Evolutionary conservation across 35 echinoderm and acorn worm species (phyloP).

Genomic region (Diadema setosum): DNA sequence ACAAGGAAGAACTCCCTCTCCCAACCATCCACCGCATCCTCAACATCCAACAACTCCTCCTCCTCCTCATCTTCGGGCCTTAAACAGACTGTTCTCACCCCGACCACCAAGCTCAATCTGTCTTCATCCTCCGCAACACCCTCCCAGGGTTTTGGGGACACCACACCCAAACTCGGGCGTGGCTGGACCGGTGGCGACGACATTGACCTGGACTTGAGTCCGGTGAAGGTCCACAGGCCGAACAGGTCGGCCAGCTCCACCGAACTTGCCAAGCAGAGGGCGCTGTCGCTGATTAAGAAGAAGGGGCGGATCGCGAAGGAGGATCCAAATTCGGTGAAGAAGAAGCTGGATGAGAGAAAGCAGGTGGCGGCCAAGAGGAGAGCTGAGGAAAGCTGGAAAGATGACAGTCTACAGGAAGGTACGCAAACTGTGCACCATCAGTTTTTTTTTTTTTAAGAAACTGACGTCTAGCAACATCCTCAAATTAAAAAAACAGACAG

Average conservation of each 20-base stretch:
- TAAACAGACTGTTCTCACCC: too few relatives aligned
- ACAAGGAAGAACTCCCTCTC: neutral
- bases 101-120: neutral
- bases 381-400: slow-evolving; percentile 41
- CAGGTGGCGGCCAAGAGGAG: slow-evolving; percentile 50
- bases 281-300: slow-evolving; percentile 33
- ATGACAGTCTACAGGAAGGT: neutral
- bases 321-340: slow-evolving; percentile 65
- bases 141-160: neutral
- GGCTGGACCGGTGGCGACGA: neutral
- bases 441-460: too few relatives aligned
- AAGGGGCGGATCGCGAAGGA: slow-evolving; percentile 71
- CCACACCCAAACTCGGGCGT: neutral
- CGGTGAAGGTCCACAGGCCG: neutral
- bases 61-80: too few relatives aligned
- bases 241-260: neutral
- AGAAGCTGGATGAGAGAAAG: slow-evolving; percentile 25
- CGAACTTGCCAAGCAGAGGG: slow-evolving; percentile 33
- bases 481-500: too few relatives aligned
- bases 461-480: too few relatives aligned
- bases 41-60: neutral
- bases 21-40: neutral
- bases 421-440: too few relatives aligned
- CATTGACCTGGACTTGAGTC: neutral
- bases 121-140: neutral